phyloP scores from a whole-genome alignment of 2,888 invertebrate genomes.

The Chrysina gloriosa region DNA sequence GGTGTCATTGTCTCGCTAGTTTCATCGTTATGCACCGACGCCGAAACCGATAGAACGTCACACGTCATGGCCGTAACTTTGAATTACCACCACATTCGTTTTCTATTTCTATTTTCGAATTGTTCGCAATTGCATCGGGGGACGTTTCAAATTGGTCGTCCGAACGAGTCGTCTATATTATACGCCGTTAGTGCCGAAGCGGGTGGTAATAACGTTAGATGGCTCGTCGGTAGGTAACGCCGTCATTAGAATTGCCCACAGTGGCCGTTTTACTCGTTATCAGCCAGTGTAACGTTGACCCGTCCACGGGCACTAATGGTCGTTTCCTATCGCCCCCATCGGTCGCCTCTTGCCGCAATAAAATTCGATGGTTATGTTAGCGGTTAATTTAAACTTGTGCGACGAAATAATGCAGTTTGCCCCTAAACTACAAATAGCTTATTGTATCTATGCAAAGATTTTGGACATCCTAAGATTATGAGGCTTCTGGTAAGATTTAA shows the following conservation, averaged over 20 bases:
- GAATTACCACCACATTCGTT: slow-evolving; percentile 11
- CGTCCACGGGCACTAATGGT: slow-evolving; percentile 60
- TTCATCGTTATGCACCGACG: not conserved
- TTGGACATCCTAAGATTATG: too few species aligned
- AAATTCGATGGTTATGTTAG: slow-evolving; percentile 55
- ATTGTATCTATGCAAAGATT: too few species aligned
- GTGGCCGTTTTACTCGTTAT: slow-evolving; percentile 60
- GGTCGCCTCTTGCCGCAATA: slow-evolving; percentile 51
- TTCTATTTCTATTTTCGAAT: slow-evolving; percentile 26
- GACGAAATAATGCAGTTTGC: too few species aligned
- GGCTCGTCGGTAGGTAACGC: slow-evolving; percentile 46
- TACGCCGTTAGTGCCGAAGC: slow-evolving; percentile 18
- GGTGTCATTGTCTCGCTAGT: not conserved
- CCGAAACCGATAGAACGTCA: not conserved
- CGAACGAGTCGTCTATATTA: slow-evolving; percentile 14
- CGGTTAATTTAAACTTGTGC: slow-evolving; percentile 24
- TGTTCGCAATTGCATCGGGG: slow-evolving; percentile 25
- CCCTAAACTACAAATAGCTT: too few species aligned
- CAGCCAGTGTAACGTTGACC: slow-evolving; percentile 63
- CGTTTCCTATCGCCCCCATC: slow-evolving; percentile 6
- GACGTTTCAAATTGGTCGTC: slow-evolving; percentile 21
- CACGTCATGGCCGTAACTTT: slow-evolving; percentile 7
- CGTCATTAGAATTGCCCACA: slow-evolving; percentile 50
- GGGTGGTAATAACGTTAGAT: slow-evolving; percentile 33
- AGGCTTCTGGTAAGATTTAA: too few species aligned